Conservation (phyloP, 2,113 vertebrate genomes). For the Dromaius novaehollandiae region DNA sequence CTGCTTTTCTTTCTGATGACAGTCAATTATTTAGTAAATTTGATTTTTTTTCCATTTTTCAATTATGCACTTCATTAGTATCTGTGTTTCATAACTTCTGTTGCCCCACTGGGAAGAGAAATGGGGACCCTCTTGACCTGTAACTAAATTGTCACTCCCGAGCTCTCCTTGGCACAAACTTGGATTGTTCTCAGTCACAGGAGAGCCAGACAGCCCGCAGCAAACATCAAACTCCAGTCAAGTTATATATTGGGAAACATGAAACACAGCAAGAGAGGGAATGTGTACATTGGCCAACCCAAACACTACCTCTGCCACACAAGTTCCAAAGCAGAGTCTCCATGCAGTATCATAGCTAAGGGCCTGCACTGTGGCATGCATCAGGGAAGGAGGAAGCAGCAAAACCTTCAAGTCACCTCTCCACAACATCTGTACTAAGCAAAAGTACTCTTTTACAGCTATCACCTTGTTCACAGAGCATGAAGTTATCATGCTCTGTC, state of each 20-base stretch:
- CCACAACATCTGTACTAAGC: background rate
- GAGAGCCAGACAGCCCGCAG: background rate
- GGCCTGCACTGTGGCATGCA: background rate
- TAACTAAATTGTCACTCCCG: background rate
- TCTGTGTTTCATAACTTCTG: background rate
- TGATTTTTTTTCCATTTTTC: background rate
- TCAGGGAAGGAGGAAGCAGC: background rate
- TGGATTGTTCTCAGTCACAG: background rate
- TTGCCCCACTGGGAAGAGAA: background rate
- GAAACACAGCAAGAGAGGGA: background rate
- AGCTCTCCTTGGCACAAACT: background rate
- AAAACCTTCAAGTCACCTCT: background rate
- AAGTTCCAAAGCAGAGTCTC: background rate
- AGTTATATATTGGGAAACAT: background rate
- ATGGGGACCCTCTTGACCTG: background rate
- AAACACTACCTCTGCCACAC: accelerated
- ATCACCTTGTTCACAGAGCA: background rate
- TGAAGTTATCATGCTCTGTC: background rate
- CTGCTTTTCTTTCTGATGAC: background rate
- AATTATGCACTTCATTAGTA: background rate
- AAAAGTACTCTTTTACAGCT: background rate
- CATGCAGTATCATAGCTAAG: background rate
- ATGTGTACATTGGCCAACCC: background rate
- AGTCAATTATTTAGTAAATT: background rate
- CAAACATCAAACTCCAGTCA: background rate